Evolutionary conservation across 1,140 invertebrate species (phyloP).

Genomic region (Nylanderia fulva): DNA sequence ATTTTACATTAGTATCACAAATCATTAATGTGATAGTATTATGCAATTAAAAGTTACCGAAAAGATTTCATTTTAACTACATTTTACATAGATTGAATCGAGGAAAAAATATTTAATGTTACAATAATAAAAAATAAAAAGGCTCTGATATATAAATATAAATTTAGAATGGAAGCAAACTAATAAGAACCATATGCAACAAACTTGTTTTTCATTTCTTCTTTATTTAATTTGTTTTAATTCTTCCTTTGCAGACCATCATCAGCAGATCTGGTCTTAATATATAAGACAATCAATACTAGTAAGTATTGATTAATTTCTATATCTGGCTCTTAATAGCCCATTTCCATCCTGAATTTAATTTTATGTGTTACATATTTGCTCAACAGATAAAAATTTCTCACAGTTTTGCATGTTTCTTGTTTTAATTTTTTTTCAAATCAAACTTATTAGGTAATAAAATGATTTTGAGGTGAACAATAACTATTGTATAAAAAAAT

Average conservation of each 20-base stretch:
- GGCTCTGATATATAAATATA: too few relatives aligned
- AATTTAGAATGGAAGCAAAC: too few relatives aligned
- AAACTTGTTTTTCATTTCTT: too few relatives aligned
- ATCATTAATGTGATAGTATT: slow-evolving; percentile 4
- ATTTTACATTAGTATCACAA: background rate
- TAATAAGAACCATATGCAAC: too few relatives aligned
- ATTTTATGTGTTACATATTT: background rate
- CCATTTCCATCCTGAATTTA: background rate
- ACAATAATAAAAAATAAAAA: background rate
- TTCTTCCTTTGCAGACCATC: too few relatives aligned
- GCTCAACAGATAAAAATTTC: background rate
- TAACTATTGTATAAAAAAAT: slow-evolving; percentile 10
- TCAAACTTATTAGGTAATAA: background rate
- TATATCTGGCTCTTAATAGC: too few relatives aligned
- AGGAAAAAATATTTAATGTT: background rate
- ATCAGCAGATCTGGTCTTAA: too few relatives aligned
- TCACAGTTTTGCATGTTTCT: background rate
- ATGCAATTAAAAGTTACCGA: background rate
- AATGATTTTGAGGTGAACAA: slow-evolving; percentile 10
- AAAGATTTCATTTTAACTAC: slow-evolving; percentile 1
- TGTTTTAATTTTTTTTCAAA: background rate
- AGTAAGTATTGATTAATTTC: too few relatives aligned
- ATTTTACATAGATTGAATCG: background rate
- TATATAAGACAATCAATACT: too few relatives aligned
- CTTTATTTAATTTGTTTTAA: too few relatives aligned